Evolutionary conservation across 2,888 invertebrate species (phyloP), one percentile per base, ranked within the genome.

Genomic region (Malthinus seriepunctatus): DNA sequence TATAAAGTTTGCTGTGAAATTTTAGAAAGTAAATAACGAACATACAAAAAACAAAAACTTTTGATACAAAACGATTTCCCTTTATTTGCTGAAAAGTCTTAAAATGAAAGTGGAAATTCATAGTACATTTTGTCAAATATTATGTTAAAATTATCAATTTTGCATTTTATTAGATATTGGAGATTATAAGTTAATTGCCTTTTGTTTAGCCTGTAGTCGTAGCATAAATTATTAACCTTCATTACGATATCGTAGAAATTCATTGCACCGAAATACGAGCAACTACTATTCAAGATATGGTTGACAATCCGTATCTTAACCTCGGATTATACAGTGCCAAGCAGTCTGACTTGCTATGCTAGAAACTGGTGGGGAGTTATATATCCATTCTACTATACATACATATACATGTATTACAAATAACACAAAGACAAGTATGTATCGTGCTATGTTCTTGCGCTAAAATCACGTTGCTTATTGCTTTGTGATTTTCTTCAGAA

Each of bases 321-420:
- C 42, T 59, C 46, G 38, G 59, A 59, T 60, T 60, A 51, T 48
- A 48, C 48, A 66, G 66, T 65, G 67, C 67, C 67, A 68, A 63
- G 67, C 67, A 66, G 67, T 68, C 67, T 68, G 65, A 65, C 63
- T 60, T 63, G 57, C 38, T 48, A 42, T 51, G 54, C 51, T 47
- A 23, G 49, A 45, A 44, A 51, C 33, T 34, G 52, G 53, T 53
- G 56, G 62, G 59, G 60, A 51, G 56, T 54, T 59, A 59, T 59
- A 48, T 63, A 62, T 59, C 59, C 37, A 14, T 15, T 38, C 39
- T 59, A 60, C 60, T 63, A 58, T 63, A 61, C 64, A 64, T 58
- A 52, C 60, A 63, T 53, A 63, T 52, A 52, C 60, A 63, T 53
- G 60, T 52, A 58, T 63, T 58, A 52, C 60, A 63, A 53, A 64